Percentiles rank a stretch among this genome's conserved stretches.
phyloP scores from a whole-genome alignment of 37 sponge, comb jelly and placozoan genomes.

The Lycopodina hypogea region DNA sequence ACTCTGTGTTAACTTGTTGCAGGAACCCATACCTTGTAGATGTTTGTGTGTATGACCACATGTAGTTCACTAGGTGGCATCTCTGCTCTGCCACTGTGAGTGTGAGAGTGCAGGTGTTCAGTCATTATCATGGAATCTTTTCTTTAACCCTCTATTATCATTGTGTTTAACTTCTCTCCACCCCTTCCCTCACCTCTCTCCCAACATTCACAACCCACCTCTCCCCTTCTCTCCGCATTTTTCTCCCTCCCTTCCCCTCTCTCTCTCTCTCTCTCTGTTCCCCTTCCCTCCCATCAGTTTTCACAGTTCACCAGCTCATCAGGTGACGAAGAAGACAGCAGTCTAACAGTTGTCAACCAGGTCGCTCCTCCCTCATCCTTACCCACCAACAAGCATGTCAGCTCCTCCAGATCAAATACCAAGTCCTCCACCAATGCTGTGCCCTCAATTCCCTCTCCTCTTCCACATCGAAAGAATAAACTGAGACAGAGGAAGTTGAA shows the following conservation, averaged over 20 bases:
- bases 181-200: neutral
- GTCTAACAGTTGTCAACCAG: slow-evolving; percentile 3
- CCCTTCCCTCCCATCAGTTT: neutral
- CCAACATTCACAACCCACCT: neutral
- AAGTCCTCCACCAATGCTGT: neutral
- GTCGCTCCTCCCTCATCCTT: neutral
- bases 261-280: slow-evolving; percentile 1
- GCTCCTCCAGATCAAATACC: neutral
- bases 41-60: no score
- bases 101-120: no score
- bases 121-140: no score
- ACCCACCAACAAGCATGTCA: neutral
- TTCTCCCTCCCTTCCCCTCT: neutral
- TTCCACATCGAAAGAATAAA: neutral
- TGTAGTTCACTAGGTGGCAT: no score
- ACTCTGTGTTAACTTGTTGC: no score
- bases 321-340: neutral
- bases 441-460: neutral
- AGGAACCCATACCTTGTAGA: no score
- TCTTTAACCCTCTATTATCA: neutral
- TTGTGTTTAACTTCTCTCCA: neutral
- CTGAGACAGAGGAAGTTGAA: no score
- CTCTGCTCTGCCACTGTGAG: no score
- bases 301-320: neutral
- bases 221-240: neutral